These are phyloP conservation scores for Folsomia manolachei DNA, from an alignment of 2,888 invertebrate species.

Conservation along the genomic window DNA sequence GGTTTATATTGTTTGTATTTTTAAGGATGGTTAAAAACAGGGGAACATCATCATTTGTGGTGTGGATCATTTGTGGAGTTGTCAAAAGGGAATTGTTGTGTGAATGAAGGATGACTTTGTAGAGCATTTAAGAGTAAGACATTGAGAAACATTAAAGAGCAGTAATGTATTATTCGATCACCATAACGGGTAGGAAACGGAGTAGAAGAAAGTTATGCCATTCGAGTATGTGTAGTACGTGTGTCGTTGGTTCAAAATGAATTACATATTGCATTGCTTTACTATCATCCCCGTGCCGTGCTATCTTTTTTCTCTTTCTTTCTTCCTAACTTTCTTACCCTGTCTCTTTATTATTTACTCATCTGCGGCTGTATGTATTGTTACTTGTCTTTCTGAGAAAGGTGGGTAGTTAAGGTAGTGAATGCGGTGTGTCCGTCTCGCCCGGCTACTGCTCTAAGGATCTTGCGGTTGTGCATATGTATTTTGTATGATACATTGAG, in stretches of 20 bases:
- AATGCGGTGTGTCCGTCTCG: not conserved
- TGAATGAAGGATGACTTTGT: conserved; percentile 34
- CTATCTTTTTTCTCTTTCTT: not conserved
- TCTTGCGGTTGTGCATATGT: too few species aligned
- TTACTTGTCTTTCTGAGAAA: too few species aligned
- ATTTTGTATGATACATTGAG: too few species aligned
- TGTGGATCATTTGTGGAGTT: too few species aligned
- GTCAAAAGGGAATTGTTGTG: conserved; percentile 19
- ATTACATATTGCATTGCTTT: not conserved
- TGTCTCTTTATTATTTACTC: not conserved
- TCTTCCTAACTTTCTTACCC: not conserved
- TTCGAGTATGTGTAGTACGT: not conserved
- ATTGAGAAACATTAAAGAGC: conserved; percentile 15
- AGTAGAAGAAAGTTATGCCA: conserved; percentile 20
- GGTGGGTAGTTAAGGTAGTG: not conserved
- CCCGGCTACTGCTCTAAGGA: too few species aligned
- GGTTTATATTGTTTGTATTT: not conserved
- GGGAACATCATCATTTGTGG: not conserved
- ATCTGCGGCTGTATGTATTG: not conserved
- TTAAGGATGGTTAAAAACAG: not conserved
- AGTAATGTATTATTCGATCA: conserved; percentile 17
- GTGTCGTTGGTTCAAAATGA: not conserved
- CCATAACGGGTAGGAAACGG: conserved; percentile 18
- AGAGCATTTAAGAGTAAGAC: conserved; percentile 17
- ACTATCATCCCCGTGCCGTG: not conserved